These are phyloP conservation scores for Diplogasteroides magnus DNA, from an alignment of 1,140 invertebrate genomes.

Conservation along the genomic window DNA sequence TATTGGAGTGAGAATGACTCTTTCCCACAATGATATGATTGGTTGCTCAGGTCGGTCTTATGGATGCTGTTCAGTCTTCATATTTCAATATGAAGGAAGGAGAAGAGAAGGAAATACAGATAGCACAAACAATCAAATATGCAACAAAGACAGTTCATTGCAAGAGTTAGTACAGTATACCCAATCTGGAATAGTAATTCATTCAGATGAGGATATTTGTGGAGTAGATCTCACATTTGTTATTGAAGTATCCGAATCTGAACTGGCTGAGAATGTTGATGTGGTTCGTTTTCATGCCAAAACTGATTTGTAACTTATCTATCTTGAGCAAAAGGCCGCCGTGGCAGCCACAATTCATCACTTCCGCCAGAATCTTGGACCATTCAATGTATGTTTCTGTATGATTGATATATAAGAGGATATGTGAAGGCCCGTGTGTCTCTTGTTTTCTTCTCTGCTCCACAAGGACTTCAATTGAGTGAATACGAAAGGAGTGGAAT, in stretches of 20 bases:
- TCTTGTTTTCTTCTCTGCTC: not conserved
- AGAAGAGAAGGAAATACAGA: not conserved
- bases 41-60: not conserved
- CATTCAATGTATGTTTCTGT: not conserved
- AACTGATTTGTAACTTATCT: not conserved
- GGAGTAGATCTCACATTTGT: not conserved
- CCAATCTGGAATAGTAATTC: not conserved
- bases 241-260: not conserved
- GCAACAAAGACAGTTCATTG: not conserved
- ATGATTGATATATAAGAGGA: not conserved
- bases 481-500: not conserved
- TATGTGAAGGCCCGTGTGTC: not conserved
- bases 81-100: not conserved
- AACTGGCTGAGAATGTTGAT: not conserved
- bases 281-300: not conserved
- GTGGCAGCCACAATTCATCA: not conserved
- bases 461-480: not conserved
- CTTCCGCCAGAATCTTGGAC: not conserved
- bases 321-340: not conserved
- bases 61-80: not conserved
- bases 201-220: not conserved
- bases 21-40: too few relatives aligned
- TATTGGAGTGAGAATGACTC: not conserved
- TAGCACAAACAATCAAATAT: not conserved
- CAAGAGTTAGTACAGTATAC: not conserved